Conservation (phyloP, 1,140 invertebrate genomes). For the Drosophila tristis region DNA sequence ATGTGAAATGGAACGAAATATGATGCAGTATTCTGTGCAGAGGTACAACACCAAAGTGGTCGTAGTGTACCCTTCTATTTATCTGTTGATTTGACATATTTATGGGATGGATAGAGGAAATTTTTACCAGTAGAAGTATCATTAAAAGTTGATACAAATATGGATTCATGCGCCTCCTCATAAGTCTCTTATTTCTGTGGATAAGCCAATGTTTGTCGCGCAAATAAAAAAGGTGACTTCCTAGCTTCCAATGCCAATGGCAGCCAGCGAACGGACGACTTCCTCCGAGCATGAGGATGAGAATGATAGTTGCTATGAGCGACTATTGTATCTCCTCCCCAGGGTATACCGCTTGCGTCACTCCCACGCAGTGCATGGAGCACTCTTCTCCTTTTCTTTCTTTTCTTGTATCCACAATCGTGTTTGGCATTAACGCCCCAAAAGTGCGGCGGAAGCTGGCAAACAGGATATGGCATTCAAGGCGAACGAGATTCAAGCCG, state of each 20-base stretch:
- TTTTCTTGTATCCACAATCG: slow-evolving; percentile 43
- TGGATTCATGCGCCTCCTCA: no score
- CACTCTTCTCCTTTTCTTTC: slow-evolving; percentile 28
- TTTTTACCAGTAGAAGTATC: no score
- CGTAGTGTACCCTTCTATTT: no score
- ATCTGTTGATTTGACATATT: no score
- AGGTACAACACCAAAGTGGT: not conserved
- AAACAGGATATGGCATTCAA: slow-evolving; percentile 67
- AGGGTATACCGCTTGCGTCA: slow-evolving; percentile 22
- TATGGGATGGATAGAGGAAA: no score
- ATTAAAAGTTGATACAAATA: no score
- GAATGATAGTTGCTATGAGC: slow-evolving; percentile 25
- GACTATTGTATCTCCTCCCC: slow-evolving; percentile 12
- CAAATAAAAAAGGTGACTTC: slow-evolving; percentile 13
- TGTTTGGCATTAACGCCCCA: slow-evolving; percentile 51
- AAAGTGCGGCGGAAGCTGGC: slow-evolving; percentile 70
- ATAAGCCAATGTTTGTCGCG: no score
- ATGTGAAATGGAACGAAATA: slow-evolving; percentile 27
- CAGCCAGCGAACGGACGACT: slow-evolving; percentile 18
- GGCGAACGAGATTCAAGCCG: slow-evolving; percentile 25
- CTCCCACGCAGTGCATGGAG: slow-evolving; percentile 20
- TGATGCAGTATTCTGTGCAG: slow-evolving; percentile 1
- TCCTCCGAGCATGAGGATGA: slow-evolving; percentile 16
- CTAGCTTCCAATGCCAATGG: slow-evolving; percentile 20
- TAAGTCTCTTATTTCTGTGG: no score